Evolutionary conservation across 2,113 vertebrate species (phyloP), one percentile per base, ranked within the genome.

Genomic region (Perccottus glenii): DNA sequence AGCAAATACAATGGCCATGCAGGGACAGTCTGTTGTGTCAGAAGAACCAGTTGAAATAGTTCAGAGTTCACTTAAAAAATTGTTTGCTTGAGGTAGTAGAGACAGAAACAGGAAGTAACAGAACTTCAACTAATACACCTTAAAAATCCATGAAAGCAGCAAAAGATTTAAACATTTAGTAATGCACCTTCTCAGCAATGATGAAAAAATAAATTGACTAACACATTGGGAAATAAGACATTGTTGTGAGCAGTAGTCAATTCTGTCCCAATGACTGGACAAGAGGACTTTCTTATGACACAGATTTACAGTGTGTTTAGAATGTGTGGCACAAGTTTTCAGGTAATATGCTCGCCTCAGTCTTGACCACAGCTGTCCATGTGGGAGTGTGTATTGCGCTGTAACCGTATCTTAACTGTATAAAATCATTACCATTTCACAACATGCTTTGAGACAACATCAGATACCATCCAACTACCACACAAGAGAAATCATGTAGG

Each of bases 401-500:
- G 35, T 14, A 46, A 12, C 44, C 4, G 5, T 10, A 11, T 11
- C 10, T 45, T 12, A 14, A 5, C 11, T 14, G 11, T 14, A 0
- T n/a, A 55, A 40, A 40, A 55, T 12, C 52, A 55, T 53, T 53
- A 53, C 27, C 10, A 11, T 15, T n/a, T 55, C 32, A 55, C 2
- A 55, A 55, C 12, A 55, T 40, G 38, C 38, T 40, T 40, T 60
- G 33, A 33, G 35, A 43, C 67, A 32, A 56, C 10, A 64, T 69
- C 50, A 7, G n/a, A 6, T 14, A 4, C 5, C 5, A 5, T 10
- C 12, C 5, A 9, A 40, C 11, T 58, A 38, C 49, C 11, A 40
- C 36, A 43, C 16, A 5, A 40, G 50, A 56, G 45, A 67, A 69
- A 70, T 49, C 9, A 68, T 64, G 48, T 67, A 64, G 9, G 67